phyloP scores from a whole-genome alignment of 2,797 vertebrate species.

The Bovichtus diacanthus region DNA sequence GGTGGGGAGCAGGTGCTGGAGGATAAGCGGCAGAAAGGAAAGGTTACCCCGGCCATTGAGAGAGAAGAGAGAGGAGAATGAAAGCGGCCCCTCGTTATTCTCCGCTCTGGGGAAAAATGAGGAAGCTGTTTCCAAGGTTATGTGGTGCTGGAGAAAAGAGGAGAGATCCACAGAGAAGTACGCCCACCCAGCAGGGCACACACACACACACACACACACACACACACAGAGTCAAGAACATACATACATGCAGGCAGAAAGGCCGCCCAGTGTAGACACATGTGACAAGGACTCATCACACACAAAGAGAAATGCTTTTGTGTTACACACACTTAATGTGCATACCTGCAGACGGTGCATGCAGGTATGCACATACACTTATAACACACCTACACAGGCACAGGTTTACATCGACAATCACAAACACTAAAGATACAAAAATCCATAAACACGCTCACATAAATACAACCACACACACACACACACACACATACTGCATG shows the following conservation, averaged over 20 bases:
- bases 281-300: slow-evolving; percentile 11
- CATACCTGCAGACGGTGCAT: slow-evolving; percentile 9
- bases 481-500: slow-evolving; percentile 15
- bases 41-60: slow-evolving; percentile 42
- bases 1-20: slow-evolving; percentile 70
- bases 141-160: slow-evolving; percentile 39
- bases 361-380: not conserved
- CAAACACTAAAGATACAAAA: slow-evolving; percentile 26
- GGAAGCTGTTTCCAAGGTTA: slow-evolving; percentile 66
- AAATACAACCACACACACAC: slow-evolving; percentile 1
- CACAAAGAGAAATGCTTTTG: slow-evolving; percentile 26
- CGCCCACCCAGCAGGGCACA: slow-evolving; percentile 36
- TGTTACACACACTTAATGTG: slow-evolving; percentile 23
- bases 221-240: slow-evolving; percentile 22
- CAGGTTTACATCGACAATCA: slow-evolving; percentile 6
- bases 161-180: slow-evolving; percentile 27
- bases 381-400: not conserved
- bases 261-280: slow-evolving; percentile 2
- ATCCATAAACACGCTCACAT: slow-evolving; percentile 2
- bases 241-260: not conserved
- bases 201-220: not conserved
- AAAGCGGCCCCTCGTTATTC: slow-evolving; percentile 35
- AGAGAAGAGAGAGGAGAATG: slow-evolving; percentile 38
- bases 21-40: slow-evolving; percentile 43
- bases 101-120: slow-evolving; percentile 33